phyloP scores from a whole-genome alignment of 2,113 vertebrate species.

The Microcebus tavaratra region DNA sequence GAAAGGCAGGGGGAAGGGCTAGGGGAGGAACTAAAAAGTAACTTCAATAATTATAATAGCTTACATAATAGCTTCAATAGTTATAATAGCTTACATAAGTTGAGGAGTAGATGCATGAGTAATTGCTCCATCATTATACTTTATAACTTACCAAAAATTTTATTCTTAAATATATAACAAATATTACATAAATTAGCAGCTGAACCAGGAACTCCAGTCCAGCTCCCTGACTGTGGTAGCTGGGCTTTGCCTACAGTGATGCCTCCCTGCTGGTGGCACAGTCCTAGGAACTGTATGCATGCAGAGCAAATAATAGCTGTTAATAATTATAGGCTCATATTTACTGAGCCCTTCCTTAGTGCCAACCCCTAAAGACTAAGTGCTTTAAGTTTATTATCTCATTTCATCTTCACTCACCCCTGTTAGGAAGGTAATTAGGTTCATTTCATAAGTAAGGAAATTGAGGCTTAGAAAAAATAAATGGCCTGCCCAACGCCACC shows the following conservation, averaged over 20 bases:
- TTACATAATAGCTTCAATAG: neutral
- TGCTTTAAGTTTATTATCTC: neutral
- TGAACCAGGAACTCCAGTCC: neutral
- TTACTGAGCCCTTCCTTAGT: neutral
- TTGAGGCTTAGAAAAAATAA: neutral
- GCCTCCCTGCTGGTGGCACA: neutral
- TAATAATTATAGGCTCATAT: neutral
- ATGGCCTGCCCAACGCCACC: neutral
- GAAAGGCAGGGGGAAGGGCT: neutral
- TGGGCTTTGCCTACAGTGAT: neutral
- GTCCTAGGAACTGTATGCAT: neutral
- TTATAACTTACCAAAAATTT: neutral
- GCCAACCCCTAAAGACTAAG: neutral
- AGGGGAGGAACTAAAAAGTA: neutral
- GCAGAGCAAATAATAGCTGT: neutral
- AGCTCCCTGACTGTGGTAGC: neutral
- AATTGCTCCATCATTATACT: neutral
- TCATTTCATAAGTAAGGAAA: constrained; percentile 13
- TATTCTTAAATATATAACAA: neutral
- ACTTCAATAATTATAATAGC: neutral
- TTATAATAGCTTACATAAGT: neutral
- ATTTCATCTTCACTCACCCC: neutral
- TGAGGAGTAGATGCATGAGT: neutral
- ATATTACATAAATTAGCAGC: neutral
- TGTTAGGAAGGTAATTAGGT: neutral